Evolutionary conservation across 1,140 invertebrate genomes (phyloP).

Genomic region (Leptinotarsa lineolata): DNA sequence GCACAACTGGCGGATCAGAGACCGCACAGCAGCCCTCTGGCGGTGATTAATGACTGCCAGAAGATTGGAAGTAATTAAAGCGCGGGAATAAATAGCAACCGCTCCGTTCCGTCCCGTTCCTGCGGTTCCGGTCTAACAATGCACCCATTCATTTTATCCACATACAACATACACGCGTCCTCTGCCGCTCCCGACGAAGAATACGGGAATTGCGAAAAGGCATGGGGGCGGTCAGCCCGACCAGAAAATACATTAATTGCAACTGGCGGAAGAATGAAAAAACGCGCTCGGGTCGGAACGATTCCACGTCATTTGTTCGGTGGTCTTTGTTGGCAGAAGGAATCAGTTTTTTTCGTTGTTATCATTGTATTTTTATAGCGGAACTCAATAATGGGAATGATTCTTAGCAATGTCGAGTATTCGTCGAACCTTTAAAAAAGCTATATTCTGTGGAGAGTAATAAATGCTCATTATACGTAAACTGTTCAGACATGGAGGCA

Average conservation of each 20-base stretch:
- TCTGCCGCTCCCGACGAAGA: neutral
- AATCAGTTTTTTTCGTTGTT: too few species aligned
- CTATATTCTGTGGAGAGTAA: too few species aligned
- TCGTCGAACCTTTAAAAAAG: too few species aligned
- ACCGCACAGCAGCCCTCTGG: neutral
- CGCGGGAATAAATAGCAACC: constrained; percentile 56
- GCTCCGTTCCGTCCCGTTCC: constrained; percentile 54
- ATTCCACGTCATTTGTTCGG: neutral
- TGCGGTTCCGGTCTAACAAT: constrained; percentile 56
- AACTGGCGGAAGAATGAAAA: neutral
- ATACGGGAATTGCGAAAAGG: neutral
- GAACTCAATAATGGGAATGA: too few species aligned
- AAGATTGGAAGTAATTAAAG: constrained; percentile 58
- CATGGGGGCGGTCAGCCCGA: neutral
- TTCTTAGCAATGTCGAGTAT: too few species aligned
- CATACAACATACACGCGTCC: constrained; percentile 36
- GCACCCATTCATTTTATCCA: constrained; percentile 50
- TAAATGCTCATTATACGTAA: too few species aligned
- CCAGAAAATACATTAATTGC: neutral
- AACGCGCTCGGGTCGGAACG: neutral
- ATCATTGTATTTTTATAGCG: too few species aligned
- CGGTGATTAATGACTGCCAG: constrained; percentile 56
- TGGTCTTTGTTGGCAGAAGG: too few species aligned
- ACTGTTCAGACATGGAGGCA: too few species aligned
- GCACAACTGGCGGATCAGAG: neutral